Percentiles rank a stretch among this genome's conserved stretches.
Evolutionary conservation across 2,888 invertebrate species (phyloP).

Genomic region (Leptinotarsa peninsularis): DNA sequence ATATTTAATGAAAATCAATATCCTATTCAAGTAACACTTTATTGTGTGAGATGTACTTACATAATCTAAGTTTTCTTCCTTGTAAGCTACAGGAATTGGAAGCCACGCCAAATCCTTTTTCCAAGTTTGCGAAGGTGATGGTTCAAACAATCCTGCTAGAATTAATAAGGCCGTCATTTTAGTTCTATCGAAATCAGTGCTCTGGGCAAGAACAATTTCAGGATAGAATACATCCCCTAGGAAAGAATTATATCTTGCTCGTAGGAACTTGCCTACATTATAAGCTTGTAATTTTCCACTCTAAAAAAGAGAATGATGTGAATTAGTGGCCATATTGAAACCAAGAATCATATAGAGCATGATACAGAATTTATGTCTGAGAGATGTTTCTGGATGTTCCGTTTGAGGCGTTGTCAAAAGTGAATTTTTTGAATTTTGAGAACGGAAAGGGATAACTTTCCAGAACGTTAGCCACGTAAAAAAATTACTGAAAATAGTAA

Average conservation of each 20-base stretch:
- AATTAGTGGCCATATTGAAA: background rate
- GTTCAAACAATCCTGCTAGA: slow-evolving; percentile 79
- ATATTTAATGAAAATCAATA: too few relatives aligned
- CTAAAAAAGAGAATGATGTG: slow-evolving; percentile 54
- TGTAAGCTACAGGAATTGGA: slow-evolving; percentile 69
- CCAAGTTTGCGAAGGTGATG: slow-evolving; percentile 68
- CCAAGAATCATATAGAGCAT: too few relatives aligned
- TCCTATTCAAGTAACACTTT: background rate
- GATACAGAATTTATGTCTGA: too few relatives aligned
- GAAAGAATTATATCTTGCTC: slow-evolving; percentile 63
- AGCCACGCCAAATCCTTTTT: slow-evolving; percentile 69
- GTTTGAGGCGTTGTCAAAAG: too few relatives aligned
- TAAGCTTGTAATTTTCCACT: slow-evolving; percentile 64
- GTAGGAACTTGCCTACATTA: slow-evolving; percentile 63
- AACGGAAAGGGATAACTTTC: too few relatives aligned
- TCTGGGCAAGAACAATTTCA: slow-evolving; percentile 68
- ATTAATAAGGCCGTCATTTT: slow-evolving; percentile 80
- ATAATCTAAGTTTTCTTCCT: slow-evolving; percentile 52
- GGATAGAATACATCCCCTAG: slow-evolving; percentile 64
- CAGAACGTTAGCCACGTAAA: too few relatives aligned
- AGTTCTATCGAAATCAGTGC: slow-evolving; percentile 79
- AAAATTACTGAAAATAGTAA: too few relatives aligned
- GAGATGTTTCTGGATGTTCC: too few relatives aligned
- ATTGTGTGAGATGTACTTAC: slow-evolving; percentile 7
- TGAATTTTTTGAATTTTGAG: too few relatives aligned